Evolutionary conservation across 2,797 vertebrate species (phyloP), one percentile per base, ranked within the genome.

Genomic region (Typhlichthys eigenmanni): DNA sequence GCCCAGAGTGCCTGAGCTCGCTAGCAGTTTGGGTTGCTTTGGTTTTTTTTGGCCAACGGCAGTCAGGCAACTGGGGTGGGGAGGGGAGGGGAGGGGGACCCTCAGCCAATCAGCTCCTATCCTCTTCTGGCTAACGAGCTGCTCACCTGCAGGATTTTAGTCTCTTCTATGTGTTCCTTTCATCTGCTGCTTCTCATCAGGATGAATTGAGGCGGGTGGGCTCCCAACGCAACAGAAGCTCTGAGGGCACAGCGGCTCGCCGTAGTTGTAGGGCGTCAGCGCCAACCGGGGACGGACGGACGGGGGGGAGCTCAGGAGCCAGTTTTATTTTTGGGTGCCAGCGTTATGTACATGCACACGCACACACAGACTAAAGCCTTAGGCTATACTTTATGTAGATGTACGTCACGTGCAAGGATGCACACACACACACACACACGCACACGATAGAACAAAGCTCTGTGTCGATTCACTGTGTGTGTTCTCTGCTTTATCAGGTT

Each of bases 291-390:
- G 38, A 4, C 4, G 38, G 38, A 17, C 16, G 16, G 16, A 17
- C 16, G 81, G 83, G 70, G 72, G 66, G 72, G 83, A 80, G 86
- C 75, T 87, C 82, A 84, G 85, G 83, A 87, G 85, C 75, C 69
- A 59, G 75, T 80, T 84, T 85, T 76, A 58, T 68, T 80, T 88
- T 87, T 69, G 73, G 83, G 86, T 90, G 89, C 90, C 87, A 89
- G 88, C 84, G 68, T 80, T 71, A 71, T 43, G 78, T 47, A 51
- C 1, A 14, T 38, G 38, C 55, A 55, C 32, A 52, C 60, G 54
- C 16, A 50, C 13, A 67, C 24, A 60, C 55, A 45, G 17, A 69
- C n/a, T 47, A 16, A 54, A 59, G 63, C 58, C 64, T 63, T 65
- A 53, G 58, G 58, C 60, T 67, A 72, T 58, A 80, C 64, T 50